A percentile compares a stretch with the other conserved stretches of the same genome.
phyloP scores from a whole-genome alignment of 2,888 invertebrate species.

The Linnaemya vulpina region DNA sequence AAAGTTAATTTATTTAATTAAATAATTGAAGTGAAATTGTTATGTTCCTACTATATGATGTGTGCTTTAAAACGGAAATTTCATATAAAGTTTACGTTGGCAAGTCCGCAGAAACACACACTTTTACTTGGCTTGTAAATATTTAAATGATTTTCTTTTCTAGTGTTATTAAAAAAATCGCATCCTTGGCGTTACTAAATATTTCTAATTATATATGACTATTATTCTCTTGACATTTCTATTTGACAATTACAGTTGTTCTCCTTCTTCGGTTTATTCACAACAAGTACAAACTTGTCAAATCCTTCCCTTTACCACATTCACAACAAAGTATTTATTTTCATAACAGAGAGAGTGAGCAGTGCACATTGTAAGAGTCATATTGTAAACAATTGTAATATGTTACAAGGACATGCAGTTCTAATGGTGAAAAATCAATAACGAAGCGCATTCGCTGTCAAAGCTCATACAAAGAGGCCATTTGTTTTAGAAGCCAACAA shows the following conservation, averaged over 20 bases:
- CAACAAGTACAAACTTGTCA: constrained; percentile 19
- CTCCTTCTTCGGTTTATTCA: constrained; percentile 28
- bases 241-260: constrained; percentile 38
- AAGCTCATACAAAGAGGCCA: constrained; percentile 28
- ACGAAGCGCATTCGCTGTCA: constrained; percentile 59
- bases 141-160: too few species aligned
- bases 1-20: too few species aligned
- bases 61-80: too few species aligned
- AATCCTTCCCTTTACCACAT: constrained; percentile 21
- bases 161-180: not conserved
- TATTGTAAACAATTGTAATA: constrained; percentile 72
- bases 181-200: not conserved
- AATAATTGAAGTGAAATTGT: too few species aligned
- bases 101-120: too few species aligned
- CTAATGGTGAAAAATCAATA: constrained; percentile 79
- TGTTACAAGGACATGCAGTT: constrained; percentile 79
- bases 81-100: too few species aligned
- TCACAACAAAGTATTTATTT: constrained; percentile 59
- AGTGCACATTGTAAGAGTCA: constrained; percentile 20
- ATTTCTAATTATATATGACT: not conserved
- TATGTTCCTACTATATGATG: too few species aligned
- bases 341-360: constrained; percentile 42
- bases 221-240: constrained; percentile 28
- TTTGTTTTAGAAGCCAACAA: constrained; percentile 42
- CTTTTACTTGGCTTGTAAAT: too few species aligned